phyloP scores from a whole-genome alignment of 2,113 vertebrate species.

The Hucho hucho region DNA sequence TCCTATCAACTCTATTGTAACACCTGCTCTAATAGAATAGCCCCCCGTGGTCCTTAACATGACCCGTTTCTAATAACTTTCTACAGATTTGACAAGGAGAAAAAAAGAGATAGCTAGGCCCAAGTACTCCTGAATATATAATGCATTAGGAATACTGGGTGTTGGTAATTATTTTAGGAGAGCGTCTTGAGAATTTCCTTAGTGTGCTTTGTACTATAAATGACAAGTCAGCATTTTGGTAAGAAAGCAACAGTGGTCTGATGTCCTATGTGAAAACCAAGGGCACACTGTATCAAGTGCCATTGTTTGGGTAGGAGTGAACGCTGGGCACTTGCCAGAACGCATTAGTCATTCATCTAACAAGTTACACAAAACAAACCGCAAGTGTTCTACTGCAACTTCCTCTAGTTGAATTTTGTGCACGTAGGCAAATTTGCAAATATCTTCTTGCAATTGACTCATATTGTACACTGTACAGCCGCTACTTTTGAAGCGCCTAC shows the following conservation, averaged over 20 bases:
- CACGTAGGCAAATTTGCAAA: conserved; percentile 49
- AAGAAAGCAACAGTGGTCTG: conserved; percentile 61
- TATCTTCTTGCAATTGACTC: conserved; percentile 25
- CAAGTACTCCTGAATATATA: too few species aligned
- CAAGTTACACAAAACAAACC: conserved; percentile 69
- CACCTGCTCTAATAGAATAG: not conserved
- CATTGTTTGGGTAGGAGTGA: conserved; percentile 72
- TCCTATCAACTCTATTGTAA: conserved; percentile 14
- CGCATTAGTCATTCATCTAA: conserved; percentile 70
- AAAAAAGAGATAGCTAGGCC: too few species aligned
- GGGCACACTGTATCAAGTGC: conserved; percentile 63
- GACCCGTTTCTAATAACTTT: not conserved
- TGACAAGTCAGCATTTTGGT: conserved; percentile 60
- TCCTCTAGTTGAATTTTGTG: conserved; percentile 64
- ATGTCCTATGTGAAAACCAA: conserved; percentile 65
- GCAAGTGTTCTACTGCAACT: conserved; percentile 63
- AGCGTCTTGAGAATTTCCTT: conserved; percentile 48
- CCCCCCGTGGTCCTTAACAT: not conserved
- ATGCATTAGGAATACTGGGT: too few species aligned
- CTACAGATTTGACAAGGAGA: not conserved
- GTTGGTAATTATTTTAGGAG: not conserved
- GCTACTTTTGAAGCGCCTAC: conserved; percentile 34
- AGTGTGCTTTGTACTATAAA: conserved; percentile 38
- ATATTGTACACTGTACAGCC: not conserved
- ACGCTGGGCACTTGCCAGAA: conserved; percentile 69